A percentile compares a stretch with the other conserved stretches of the same genome.
phyloP scores from a whole-genome alignment of 2,888 invertebrate species.

The Ochropacha duplaris region DNA sequence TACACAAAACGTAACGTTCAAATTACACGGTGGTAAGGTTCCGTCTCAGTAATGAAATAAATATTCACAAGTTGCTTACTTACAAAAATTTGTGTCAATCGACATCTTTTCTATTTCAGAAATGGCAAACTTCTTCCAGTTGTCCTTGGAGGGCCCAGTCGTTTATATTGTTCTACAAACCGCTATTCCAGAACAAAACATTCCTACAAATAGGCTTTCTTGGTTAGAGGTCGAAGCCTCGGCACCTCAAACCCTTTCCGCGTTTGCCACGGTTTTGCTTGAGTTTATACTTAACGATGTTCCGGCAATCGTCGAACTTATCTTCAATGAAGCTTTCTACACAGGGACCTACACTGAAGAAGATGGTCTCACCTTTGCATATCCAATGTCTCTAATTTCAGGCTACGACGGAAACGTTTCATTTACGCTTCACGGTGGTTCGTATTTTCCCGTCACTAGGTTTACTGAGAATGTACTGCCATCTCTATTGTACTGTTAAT shows the following conservation, averaged over 20 bases:
- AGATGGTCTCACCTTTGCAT: not conserved
- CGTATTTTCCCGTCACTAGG: not conserved
- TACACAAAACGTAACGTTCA: conserved; percentile 25
- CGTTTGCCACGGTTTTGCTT: not conserved
- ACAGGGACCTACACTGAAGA: not conserved
- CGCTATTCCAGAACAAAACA: not conserved
- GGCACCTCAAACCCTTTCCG: not conserved
- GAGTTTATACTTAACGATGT: not conserved
- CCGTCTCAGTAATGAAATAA: not conserved
- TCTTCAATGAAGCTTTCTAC: not conserved
- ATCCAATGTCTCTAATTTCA: not conserved
- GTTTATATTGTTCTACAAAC: not conserved
- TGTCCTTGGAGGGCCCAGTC: not conserved
- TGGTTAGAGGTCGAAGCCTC: not conserved
- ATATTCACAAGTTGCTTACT: not conserved
- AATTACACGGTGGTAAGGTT: conserved; percentile 16
- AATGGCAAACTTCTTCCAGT: not conserved
- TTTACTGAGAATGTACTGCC: too few species aligned
- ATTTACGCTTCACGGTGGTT: not conserved
- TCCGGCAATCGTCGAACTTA: not conserved
- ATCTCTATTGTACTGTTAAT: too few species aligned
- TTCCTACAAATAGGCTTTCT: not conserved
- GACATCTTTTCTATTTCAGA: not conserved
- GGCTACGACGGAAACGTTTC: not conserved
- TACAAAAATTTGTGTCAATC: not conserved